Base-by-base conservation (phyloP, 2,113 vertebrate species). In the Chinchilla lanigera region DNA sequence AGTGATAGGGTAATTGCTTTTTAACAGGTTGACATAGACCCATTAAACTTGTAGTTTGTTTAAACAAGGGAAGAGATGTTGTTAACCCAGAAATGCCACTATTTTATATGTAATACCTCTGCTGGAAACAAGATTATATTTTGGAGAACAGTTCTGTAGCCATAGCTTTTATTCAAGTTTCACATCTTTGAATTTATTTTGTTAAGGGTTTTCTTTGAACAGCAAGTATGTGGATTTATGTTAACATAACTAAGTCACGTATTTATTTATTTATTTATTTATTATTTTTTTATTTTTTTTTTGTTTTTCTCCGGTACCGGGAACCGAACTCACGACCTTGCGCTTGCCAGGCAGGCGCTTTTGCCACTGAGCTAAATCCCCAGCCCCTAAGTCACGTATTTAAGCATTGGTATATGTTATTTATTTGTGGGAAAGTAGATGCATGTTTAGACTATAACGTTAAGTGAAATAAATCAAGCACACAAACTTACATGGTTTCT, bases 41-140 rank as follows among this genome's bases (percentile, higher is more conserved):
- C 20, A 41, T 73, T 73, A 73, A 41, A 41, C 8, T 41, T 73
- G 20, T 41, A 73, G 38, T 73, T 73, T 38, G n/a, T 71, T 38
- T 73, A 73, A 73, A 73, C 38, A 73, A 41, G 20, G 4, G 38
- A 97, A 95, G 52, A 83, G 81, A 92, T n/a, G 28, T 93, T 95
- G 38, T 73, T 95, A 81, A 86, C 33, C 52, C 17, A 38, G 8
- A 93, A 73, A 88, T 82, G 65, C 75, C 44, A 56, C n/a, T 84
- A 30, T 44, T 17, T 89, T 73, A 41, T 47, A 60, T 83, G 56
- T 83, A 47, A 44, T 73, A 3, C 12, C 7, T 47, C 9, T 89
- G 47, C n/a, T 60, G 19, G 16, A 56, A 93, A 30, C 22, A 85
- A 85, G 24, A 87, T 26, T 73, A 5, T 91, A 14, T 60, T 24